Conservation (phyloP, 2,113 vertebrate genomes). For the Illadopsis cleaveri region DNA sequence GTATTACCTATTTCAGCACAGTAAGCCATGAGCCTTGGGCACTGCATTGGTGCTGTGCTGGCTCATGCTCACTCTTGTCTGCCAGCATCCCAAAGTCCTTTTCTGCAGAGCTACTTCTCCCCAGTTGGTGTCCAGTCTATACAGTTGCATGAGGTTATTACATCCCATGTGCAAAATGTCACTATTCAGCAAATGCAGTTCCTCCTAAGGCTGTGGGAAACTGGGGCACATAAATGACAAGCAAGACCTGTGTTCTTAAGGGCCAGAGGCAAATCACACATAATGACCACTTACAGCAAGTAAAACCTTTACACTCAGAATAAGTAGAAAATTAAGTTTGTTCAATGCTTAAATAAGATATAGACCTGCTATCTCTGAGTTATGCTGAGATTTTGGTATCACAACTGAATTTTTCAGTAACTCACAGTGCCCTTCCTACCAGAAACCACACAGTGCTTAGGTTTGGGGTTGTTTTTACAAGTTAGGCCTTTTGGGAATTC, state of each 20-base stretch:
- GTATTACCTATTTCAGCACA: background rate
- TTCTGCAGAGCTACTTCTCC: background rate
- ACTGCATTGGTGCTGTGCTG: background rate
- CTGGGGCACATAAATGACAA: background rate
- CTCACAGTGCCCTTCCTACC: background rate
- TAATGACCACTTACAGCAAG: background rate
- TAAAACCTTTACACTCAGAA: background rate
- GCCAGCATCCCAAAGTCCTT: background rate
- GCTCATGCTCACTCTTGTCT: background rate
- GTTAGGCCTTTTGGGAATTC: background rate
- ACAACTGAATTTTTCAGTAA: background rate
- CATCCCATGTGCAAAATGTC: background rate
- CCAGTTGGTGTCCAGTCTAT: background rate
- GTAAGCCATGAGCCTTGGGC: background rate
- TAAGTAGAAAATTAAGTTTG: background rate
- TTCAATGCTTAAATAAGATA: background rate
- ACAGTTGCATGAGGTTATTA: background rate
- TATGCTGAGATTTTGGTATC: background rate
- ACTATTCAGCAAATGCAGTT: background rate
- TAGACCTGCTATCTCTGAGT: background rate
- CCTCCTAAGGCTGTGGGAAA: background rate
- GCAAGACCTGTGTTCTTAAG: background rate
- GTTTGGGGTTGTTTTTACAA: background rate
- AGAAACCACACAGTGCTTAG: background rate
- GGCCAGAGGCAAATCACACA: background rate